These are phyloP conservation scores for rabbit (Oryctolagus cuniculus) DNA, from an alignment of 2,113 vertebrate genomes.

Conservation along the genomic window DNA sequence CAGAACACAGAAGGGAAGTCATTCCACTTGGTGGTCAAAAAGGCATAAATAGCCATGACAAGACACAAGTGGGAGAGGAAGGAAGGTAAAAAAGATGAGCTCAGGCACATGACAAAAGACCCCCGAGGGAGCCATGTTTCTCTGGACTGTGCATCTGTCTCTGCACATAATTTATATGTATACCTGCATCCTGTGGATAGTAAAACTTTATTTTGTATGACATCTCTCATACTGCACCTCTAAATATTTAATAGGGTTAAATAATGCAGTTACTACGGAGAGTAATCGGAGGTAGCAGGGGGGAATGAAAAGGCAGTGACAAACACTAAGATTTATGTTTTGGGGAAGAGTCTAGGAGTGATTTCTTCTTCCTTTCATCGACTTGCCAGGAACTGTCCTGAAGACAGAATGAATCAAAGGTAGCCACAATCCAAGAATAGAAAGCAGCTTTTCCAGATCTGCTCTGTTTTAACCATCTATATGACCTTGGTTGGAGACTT, in stretches of 20 bases:
- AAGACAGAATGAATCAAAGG: not conserved
- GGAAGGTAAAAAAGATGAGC: not conserved
- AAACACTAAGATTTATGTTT: constrained; percentile 51
- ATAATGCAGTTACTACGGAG: constrained; percentile 71
- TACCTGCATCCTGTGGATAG: constrained; percentile 51
- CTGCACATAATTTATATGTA: constrained; percentile 36
- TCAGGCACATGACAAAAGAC: not conserved
- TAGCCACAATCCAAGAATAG: not conserved
- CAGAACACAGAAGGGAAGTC: not conserved
- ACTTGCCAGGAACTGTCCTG: constrained; percentile 13
- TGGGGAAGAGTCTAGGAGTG: not conserved
- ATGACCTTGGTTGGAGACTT: not conserved
- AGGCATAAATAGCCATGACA: not conserved
- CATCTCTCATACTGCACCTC: constrained; percentile 36
- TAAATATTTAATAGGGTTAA: constrained; percentile 78
- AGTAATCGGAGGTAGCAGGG: constrained; percentile 51
- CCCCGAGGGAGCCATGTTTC: not conserved
- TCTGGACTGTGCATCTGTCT: constrained; percentile 34
- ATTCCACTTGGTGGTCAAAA: constrained; percentile 32
- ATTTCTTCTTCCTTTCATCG: not conserved
- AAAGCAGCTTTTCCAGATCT: not conserved
- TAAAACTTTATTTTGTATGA: constrained; percentile 76
- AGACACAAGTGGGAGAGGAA: not conserved
- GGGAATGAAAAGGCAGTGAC: constrained; percentile 66
- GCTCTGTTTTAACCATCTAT: not conserved